Evolutionary conservation across 2,797 vertebrate species (phyloP).

Genomic region (Remorina albescens): DNA sequence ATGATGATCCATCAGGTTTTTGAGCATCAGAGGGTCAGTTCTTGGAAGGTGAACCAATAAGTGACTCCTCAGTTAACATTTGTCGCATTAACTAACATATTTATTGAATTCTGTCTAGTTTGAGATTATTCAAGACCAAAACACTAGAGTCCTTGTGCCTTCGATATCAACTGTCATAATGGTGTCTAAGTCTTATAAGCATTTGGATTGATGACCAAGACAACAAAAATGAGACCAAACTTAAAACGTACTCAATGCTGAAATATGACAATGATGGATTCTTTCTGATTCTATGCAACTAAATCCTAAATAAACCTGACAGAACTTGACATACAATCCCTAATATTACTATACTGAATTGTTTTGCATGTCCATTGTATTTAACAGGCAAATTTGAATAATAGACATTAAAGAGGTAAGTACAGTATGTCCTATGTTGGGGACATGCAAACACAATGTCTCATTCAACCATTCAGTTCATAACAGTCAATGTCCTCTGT

Average conservation of each 20-base stretch:
- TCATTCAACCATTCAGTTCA: constrained; percentile 13
- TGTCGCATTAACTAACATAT: not conserved
- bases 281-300: constrained; percentile 19
- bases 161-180: not conserved
- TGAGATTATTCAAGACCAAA: constrained; percentile 1
- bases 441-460: constrained; percentile 25
- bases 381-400: constrained; percentile 19
- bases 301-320: constrained; percentile 23
- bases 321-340: constrained; percentile 28
- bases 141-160: not conserved
- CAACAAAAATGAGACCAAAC: constrained; percentile 29
- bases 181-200: constrained; percentile 5
- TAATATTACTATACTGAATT: constrained; percentile 1
- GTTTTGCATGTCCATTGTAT: constrained; percentile 18
- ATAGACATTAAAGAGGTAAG: constrained; percentile 57
- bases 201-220: constrained; percentile 19
- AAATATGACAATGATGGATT: constrained; percentile 1
- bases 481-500: constrained; percentile 1
- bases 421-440: constrained; percentile 32
- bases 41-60: not conserved
- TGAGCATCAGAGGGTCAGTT: constrained; percentile 8
- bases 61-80: not conserved
- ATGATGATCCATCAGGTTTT: not conserved
- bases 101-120: not conserved
- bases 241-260: constrained; percentile 8